These are phyloP conservation scores for Muricea muricata DNA, from an alignment of 92 coral and sea anemone species.

Conservation along the genomic window DNA sequence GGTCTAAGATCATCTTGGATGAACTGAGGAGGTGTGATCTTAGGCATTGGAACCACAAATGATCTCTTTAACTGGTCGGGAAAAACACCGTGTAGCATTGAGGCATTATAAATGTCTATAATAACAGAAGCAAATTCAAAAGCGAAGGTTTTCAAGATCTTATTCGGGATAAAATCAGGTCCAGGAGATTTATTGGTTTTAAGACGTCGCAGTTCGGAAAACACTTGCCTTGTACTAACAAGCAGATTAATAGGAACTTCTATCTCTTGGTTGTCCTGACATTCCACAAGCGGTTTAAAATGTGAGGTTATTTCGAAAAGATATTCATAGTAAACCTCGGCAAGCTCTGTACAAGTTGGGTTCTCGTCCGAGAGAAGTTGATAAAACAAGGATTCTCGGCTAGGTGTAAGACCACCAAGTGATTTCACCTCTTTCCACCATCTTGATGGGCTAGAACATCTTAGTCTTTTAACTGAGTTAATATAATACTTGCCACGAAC, in stretches of 20 bases:
- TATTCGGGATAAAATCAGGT: not conserved
- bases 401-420: too few species aligned
- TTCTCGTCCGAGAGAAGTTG: too few species aligned
- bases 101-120: too few species aligned
- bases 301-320: not conserved
- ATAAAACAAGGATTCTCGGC: too few species aligned
- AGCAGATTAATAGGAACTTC: not conserved
- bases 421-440: too few species aligned
- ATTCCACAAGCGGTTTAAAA: constrained; percentile 1
- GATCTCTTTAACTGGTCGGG: constrained; percentile 46
- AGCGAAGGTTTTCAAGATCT: not conserved
- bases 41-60: constrained; percentile 44
- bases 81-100: constrained; percentile 15
- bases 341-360: not conserved
- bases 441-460: too few species aligned
- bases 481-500: not conserved
- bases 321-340: not conserved
- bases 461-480: too few species aligned
- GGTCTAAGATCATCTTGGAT: constrained; percentile 51
- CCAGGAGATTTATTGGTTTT: constrained; percentile 29
- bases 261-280: not conserved
- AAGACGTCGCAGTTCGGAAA: not conserved
- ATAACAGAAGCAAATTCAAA: not conserved
- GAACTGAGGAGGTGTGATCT: constrained; percentile 37
- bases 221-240: constrained; percentile 8